Evolutionary conservation across 2,113 vertebrate species (phyloP).

Genomic region (Sorex araneus): DNA sequence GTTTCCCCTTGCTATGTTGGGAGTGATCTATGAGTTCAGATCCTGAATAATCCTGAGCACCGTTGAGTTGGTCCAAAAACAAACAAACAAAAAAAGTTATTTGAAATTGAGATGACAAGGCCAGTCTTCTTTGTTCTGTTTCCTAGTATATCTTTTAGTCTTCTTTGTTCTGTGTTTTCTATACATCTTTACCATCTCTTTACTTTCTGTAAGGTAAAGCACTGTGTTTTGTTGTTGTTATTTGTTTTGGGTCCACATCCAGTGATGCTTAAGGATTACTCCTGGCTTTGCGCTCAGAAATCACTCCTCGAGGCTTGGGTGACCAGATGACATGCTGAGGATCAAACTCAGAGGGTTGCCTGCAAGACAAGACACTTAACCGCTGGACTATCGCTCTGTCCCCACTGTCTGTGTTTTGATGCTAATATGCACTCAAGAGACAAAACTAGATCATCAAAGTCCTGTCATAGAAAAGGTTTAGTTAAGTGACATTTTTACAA

Average conservation of each 20-base stretch:
- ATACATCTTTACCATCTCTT: background rate
- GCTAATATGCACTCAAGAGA: background rate
- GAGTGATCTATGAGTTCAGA: too few species aligned
- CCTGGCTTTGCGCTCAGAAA: too few species aligned
- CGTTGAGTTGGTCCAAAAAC: background rate
- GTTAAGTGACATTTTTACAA: background rate
- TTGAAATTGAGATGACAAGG: slow-evolving; percentile 4
- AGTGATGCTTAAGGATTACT: too few species aligned
- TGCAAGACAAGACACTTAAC: too few species aligned
- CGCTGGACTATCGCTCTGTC: too few species aligned
- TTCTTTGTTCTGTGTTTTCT: background rate
- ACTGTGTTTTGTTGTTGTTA: too few species aligned
- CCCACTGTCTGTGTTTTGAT: background rate
- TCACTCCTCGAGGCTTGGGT: too few species aligned
- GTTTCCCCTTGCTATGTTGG: too few species aligned
- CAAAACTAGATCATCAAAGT: background rate
- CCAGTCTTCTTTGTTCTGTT: background rate
- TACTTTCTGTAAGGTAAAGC: background rate
- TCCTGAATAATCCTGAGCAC: too few species aligned
- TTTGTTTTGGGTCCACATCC: too few species aligned
- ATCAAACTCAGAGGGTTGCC: too few species aligned
- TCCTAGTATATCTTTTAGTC: background rate
- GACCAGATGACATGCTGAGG: too few species aligned
- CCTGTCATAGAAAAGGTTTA: background rate
- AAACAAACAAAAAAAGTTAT: background rate